phyloP scores from a whole-genome alignment of 2,888 invertebrate species.

The Drosophila monieri region DNA sequence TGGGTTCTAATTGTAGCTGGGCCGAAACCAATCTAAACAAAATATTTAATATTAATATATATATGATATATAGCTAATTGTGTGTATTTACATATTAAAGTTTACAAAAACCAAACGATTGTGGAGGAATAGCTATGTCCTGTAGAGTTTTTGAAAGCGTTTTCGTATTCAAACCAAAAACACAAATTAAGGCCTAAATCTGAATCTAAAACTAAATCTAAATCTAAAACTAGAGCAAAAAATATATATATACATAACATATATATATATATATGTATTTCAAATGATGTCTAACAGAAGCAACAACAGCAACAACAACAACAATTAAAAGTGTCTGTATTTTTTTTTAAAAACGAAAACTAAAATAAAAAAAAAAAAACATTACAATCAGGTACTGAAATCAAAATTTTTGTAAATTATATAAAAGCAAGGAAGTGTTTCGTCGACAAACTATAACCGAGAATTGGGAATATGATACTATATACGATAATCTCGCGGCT shows the following conservation, averaged over 20 bases:
- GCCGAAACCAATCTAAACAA: conserved; percentile 34
- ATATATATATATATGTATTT: conserved; percentile 25
- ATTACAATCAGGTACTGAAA: conserved; percentile 79
- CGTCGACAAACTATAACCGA: conserved; percentile 19
- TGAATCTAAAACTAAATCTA: conserved; percentile 3
- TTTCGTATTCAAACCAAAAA: conserved; percentile 53
- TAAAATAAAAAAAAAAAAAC: conserved; percentile 41
- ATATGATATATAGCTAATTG: conserved; percentile 54
- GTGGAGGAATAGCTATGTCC: conserved; percentile 33
- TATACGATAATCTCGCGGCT: background rate
- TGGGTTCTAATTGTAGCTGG: conserved; percentile 36
- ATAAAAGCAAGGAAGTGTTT: conserved; percentile 21
- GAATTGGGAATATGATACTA: background rate
- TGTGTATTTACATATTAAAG: conserved; percentile 79
- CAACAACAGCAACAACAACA: conserved; percentile 43
- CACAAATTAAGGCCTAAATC: conserved; percentile 42
- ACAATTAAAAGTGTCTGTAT: conserved; percentile 58
- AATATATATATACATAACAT: conserved; percentile 5
- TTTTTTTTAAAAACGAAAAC: conserved; percentile 18
- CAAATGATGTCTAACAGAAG: conserved; percentile 36
- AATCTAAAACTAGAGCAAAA: conserved; percentile 13
- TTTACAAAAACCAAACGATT: conserved; percentile 57
- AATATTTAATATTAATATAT: conserved; percentile 20
- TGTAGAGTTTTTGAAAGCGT: conserved; percentile 67
- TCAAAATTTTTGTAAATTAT: conserved; percentile 69